Conservation (phyloP, 2,888 invertebrate genomes). For the Troilus luridus region DNA sequence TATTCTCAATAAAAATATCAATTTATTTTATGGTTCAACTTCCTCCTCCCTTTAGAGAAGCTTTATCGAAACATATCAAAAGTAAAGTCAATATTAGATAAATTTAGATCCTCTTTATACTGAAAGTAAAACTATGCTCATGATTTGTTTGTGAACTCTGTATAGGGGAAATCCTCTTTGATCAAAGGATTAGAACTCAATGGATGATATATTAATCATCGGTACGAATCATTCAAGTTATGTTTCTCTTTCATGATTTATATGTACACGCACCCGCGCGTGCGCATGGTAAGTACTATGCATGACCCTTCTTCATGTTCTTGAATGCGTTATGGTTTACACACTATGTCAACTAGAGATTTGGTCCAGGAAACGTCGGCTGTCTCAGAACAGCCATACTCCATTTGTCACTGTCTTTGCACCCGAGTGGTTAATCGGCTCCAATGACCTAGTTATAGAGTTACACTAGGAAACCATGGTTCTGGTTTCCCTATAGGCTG, state of each 20-base stretch:
- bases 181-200: background rate
- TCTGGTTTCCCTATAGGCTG: too few species aligned
- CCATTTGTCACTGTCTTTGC: too few species aligned
- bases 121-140: background rate
- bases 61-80: background rate
- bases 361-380: too few species aligned
- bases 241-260: background rate
- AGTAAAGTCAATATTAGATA: background rate
- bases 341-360: too few species aligned
- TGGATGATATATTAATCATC: background rate
- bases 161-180: background rate
- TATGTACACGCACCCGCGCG: too few species aligned
- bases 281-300: too few species aligned
- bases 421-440: too few species aligned
- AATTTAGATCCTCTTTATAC: background rate
- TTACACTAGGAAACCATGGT: too few species aligned
- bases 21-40: background rate
- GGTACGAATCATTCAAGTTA: background rate
- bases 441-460: too few species aligned
- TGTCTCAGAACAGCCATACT: too few species aligned
- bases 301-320: too few species aligned
- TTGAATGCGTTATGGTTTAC: too few species aligned
- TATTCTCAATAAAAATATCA: background rate
- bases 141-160: background rate
- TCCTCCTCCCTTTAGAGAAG: background rate